These are phyloP conservation scores for Motacilla alba DNA, from an alignment of 2,113 vertebrate species.

Conservation along the genomic window DNA sequence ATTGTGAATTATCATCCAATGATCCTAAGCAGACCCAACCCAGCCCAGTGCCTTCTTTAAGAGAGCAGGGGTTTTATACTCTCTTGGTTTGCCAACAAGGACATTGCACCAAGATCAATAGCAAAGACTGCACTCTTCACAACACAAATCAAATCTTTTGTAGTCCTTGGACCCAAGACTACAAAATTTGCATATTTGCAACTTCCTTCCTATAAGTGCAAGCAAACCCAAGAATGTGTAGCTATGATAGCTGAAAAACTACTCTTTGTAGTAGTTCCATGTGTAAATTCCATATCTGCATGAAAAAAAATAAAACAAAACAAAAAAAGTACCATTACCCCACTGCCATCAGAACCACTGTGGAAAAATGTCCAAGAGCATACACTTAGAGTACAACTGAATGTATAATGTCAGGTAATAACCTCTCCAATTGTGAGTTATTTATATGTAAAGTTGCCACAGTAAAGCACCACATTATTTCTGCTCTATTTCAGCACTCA, in stretches of 20 bases:
- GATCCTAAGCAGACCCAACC: neutral
- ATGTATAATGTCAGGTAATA: neutral
- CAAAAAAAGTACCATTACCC: fast-evolving
- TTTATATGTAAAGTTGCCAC: neutral
- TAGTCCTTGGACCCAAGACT: neutral
- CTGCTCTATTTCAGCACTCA: conserved; percentile 11
- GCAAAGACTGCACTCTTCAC: neutral
- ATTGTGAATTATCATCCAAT: neutral
- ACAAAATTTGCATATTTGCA: neutral
- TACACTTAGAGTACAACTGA: neutral
- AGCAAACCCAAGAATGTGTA: neutral
- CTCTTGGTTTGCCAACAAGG: neutral
- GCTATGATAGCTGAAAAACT: neutral
- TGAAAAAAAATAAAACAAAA: neutral
- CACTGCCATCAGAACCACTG: neutral
- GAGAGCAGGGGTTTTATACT: neutral
- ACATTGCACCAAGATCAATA: neutral
- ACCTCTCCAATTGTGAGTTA: neutral
- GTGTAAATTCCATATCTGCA: neutral
- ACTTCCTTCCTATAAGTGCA: neutral
- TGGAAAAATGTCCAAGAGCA: neutral
- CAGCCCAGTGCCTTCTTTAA: neutral
- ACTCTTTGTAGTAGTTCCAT: neutral
- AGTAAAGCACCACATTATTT: neutral
- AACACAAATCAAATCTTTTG: neutral